Base-by-base conservation (phyloP, 2,888 invertebrate genomes). In the Acronicta aceris region DNA sequence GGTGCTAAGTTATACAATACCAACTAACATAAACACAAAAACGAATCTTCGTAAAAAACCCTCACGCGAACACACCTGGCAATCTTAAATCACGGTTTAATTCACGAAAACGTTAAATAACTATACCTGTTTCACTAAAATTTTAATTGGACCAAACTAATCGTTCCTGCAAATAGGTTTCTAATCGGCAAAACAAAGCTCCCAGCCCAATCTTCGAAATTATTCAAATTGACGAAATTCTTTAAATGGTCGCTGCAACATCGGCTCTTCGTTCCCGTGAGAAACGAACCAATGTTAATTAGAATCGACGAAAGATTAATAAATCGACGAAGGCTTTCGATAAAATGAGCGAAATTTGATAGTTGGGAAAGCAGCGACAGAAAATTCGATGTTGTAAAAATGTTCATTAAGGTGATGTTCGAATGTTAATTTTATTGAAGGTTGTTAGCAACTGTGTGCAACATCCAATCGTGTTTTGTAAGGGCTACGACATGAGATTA, bases 251-350 rank as follows among this genome's bases (percentile, higher is more conserved):
- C 59, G 59, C 30, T 61, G 54, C 53, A 51, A 45, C 59, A 67
- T 9, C 58, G 65, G 85, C 47, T 51, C 57, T 70, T 9, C 59
- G 65, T 85, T 85, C 84, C 84, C 85, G 81, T 85, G 85, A 81
- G 85, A 85, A 85, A 78, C 63, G 16, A 58, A 64, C 48, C 66
- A 60, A 67, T 71, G 59, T 59, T 66, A 74, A 76, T 74, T 78
- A 74, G 74, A 69, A 71, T 63, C 60, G 64, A 62, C 47, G 60
- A 38, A 43, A 60, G 45, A 60, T 68, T 63, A 63, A 46, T 54
- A 33, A 40, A 56, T 66, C 7, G 47, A n/a, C n/a, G 38, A 38
- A 38, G 38, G 36, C 5, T 13, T 33, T 33, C 33, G 33, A 33
- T 40, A 36, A 65, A 49, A 65, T 68, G 58, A 65, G 79, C 74